Percentiles rank a stretch among this genome's conserved stretches.
These are phyloP conservation scores for Benthosema pterotum DNA, from an alignment of 2,797 vertebrate genomes.

Conservation along the genomic window DNA sequence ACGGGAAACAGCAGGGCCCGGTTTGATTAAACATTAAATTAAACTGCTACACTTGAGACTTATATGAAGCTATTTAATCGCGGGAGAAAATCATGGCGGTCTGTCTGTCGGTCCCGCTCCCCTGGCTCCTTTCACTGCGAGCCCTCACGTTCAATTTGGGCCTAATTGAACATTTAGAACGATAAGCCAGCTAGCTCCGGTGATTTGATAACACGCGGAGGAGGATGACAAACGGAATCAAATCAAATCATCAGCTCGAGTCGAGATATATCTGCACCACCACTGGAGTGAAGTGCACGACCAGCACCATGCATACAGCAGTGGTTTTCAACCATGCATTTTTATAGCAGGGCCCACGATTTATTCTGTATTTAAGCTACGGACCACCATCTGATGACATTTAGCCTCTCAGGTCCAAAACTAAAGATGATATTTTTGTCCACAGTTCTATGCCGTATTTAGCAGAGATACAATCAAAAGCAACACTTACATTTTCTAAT, in stretches of 20 bases:
- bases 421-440: no score
- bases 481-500: no score
- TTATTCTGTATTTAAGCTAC: no score
- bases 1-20: slow-evolving; percentile 50
- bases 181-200: slow-evolving; percentile 22
- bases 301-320: no score
- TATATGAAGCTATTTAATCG: slow-evolving; percentile 27
- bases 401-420: no score
- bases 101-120: slow-evolving; percentile 26
- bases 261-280: not conserved
- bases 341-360: no score
- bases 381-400: no score
- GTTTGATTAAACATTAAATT: slow-evolving; percentile 63
- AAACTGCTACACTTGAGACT: slow-evolving; percentile 44
- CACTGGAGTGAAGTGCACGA: not conserved
- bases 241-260: slow-evolving; percentile 12
- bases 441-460: no score
- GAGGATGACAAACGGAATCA: slow-evolving; percentile 13
- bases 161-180: slow-evolving; percentile 37
- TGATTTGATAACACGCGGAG: not conserved
- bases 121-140: slow-evolving; percentile 25
- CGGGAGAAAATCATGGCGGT: slow-evolving; percentile 15
- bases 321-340: no score
- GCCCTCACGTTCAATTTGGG: slow-evolving; percentile 42
- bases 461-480: no score